These are phyloP conservation scores for Cyphomyrus discorhynchus DNA, from an alignment of 2,113 vertebrate species.

Conservation along the genomic window DNA sequence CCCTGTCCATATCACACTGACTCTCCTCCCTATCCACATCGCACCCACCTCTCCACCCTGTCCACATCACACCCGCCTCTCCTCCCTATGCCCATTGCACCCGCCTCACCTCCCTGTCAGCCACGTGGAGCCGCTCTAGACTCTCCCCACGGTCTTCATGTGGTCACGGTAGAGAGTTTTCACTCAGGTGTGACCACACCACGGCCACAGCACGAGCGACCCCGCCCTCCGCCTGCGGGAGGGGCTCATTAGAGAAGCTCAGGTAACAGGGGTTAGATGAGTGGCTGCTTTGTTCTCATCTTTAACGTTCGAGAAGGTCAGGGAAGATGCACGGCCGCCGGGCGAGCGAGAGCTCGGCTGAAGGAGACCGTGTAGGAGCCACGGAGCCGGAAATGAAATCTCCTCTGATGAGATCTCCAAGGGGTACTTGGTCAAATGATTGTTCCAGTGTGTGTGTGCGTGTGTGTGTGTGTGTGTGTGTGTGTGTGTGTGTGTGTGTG, in stretches of 20 bases:
- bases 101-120: too few relatives aligned
- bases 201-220: too few relatives aligned
- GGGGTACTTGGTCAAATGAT: slow-evolving; percentile 10
- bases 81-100: too few relatives aligned
- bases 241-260: not conserved
- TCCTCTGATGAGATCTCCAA: slow-evolving; percentile 8
- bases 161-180: not conserved
- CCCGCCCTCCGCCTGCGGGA: not conserved
- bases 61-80: too few relatives aligned
- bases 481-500: not conserved
- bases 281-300: not conserved
- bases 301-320: not conserved
- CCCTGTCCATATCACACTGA: too few relatives aligned
- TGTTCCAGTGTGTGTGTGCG: not conserved
- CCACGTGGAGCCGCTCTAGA: too few relatives aligned
- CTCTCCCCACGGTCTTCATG: not conserved
- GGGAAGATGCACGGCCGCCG: not conserved
- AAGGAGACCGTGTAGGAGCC: not conserved
- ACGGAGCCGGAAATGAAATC: not conserved
- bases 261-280: not conserved
- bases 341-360: not conserved
- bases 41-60: too few relatives aligned
- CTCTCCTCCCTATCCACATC: too few relatives aligned
- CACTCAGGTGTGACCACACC: not conserved
- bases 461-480: too few relatives aligned